Evolutionary conservation across 2,113 vertebrate genomes (phyloP).

Genomic region (Cyrtonyx montezumae): DNA sequence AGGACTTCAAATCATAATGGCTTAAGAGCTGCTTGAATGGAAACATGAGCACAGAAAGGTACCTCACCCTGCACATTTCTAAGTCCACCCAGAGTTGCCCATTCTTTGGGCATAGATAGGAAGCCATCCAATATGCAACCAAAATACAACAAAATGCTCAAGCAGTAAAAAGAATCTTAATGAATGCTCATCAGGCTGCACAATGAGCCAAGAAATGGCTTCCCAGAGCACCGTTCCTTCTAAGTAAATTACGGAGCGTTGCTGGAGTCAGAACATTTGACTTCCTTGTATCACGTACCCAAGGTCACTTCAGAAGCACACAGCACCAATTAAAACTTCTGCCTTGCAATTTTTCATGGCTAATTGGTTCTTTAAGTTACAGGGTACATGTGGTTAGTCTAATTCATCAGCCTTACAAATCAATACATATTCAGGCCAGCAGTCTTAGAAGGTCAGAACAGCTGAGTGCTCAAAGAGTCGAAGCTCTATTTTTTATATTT

Average conservation of each 20-base stretch:
- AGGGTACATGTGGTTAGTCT: background rate
- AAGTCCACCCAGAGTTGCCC: fast-evolving
- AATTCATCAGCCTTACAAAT: slow-evolving; percentile 42
- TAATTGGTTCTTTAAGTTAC: slow-evolving; percentile 29
- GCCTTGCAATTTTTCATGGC: slow-evolving; percentile 12
- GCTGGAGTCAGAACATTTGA: fast-evolving
- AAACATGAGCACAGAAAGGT: fast-evolving
- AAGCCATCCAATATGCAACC: background rate
- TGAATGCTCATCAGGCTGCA: background rate
- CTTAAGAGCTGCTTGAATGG: background rate
- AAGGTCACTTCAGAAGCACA: background rate
- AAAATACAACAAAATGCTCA: background rate
- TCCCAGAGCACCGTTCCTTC: background rate
- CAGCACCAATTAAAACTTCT: background rate
- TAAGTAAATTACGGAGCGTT: background rate
- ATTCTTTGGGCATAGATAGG: background rate
- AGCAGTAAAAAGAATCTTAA: background rate
- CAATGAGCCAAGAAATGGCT: background rate
- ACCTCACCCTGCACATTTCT: background rate
- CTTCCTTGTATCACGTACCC: background rate
- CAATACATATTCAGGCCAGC: slow-evolving; percentile 21
- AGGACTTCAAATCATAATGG: fast-evolving
- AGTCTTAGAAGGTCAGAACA: slow-evolving; percentile 3
- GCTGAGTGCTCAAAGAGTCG: fast-evolving
- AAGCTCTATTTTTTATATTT: background rate